Base-by-base conservation (phyloP, 2,888 invertebrate genomes). In the Cephus pygmeus region DNA sequence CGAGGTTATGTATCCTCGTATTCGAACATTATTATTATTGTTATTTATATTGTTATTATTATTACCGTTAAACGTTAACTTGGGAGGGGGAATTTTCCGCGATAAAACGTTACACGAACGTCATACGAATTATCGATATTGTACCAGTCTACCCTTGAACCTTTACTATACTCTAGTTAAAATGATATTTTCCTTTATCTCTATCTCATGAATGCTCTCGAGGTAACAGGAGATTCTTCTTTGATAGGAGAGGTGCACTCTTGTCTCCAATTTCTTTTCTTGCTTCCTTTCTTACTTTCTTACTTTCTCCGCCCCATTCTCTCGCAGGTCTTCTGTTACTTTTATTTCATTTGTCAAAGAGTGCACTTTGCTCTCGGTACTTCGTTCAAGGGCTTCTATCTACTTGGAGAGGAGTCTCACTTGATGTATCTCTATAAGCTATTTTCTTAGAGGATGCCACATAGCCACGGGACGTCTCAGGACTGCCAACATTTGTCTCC, bases 401-500 rank as follows among this genome's bases (percentile, higher is more conserved):
- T 71, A 23, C 31, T 15, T 71, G 15, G 71, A 31, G 71, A 31
- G 71, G 71, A 71, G 15, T 31, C n/a, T 71, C 12, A 31, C 33
- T 71, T 23, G 71, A 33, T 31, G 33, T 31, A 31, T 71, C 71
- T 31, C 31, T 12, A 33, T 30, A 23, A 71, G 33, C 87, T 83
- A 90, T 84, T 90, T 93, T 85, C 96, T 92, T 73, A 97, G 92
- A 68, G 95, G 94, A 91, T 97, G 97, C 96, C 97, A 97, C 96
- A 96, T 96, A 56, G 96, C 95, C 12, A 96, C 95, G 0, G 96
- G 96, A 88, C 96, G 96, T 81, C 96, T 93, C 73, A 96, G 92
- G 31, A 96, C 95, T 68, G 95, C 93, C 89, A 97, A 93, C 96
- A 97, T 97, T 92, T 96, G 96, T 88, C 95, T 95, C 96, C 96